Conservation (phyloP, 2,113 vertebrate genomes). For the Isurus oxyrinchus region DNA sequence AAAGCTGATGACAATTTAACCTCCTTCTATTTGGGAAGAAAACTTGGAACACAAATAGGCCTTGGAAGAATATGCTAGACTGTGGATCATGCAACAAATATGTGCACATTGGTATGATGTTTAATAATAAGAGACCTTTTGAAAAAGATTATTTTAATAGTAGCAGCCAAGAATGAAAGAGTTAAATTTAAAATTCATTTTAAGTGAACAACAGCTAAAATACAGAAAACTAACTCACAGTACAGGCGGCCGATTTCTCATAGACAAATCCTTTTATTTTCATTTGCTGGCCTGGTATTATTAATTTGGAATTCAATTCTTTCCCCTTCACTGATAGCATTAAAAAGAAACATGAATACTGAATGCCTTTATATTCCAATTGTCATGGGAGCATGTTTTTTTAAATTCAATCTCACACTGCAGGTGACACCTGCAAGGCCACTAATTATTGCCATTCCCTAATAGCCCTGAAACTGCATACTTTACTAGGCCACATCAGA, state of each 20-base stretch:
- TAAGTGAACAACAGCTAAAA: not conserved
- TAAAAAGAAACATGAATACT: not conserved
- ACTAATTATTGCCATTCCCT: not conserved
- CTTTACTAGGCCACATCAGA: not conserved
- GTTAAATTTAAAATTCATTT: not conserved
- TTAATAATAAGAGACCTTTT: not conserved
- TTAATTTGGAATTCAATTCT: not conserved
- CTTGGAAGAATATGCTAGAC: not conserved
- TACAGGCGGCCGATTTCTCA: not conserved
- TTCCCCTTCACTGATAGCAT: not conserved
- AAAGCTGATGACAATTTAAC: slow-evolving; percentile 15
- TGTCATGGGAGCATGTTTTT: not conserved
- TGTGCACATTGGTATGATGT: not conserved
- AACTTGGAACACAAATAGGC: not conserved
- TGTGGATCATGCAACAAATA: not conserved
- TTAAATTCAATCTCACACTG: not conserved
- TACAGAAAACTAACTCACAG: not conserved
- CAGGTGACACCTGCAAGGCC: not conserved
- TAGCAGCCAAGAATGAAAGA: not conserved
- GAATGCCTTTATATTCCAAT: not conserved
- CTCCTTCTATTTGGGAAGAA: not conserved
- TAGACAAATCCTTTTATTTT: not conserved
- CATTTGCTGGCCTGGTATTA: not conserved
- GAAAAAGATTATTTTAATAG: not conserved
- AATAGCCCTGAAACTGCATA: not conserved